Conservation (phyloP, 2,888 invertebrate species). For the Temnothorax unifasciatus region DNA sequence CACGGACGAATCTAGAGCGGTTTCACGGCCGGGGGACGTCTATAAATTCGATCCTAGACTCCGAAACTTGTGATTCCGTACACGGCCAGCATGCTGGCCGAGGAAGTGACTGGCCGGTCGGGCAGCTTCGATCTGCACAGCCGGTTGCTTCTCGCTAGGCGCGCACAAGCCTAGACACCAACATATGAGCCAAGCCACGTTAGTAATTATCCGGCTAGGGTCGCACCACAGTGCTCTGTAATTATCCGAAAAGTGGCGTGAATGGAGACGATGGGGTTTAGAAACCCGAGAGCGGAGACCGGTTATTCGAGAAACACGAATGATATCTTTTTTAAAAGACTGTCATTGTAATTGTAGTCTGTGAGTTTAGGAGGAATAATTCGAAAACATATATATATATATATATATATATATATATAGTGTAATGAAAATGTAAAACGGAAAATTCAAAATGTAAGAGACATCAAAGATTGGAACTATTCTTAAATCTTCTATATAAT, state of each 20-base stretch:
- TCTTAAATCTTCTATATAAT: neutral
- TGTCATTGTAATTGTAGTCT: slow-evolving; percentile 4
- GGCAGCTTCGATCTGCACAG: slow-evolving; percentile 54
- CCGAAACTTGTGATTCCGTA: slow-evolving; percentile 68
- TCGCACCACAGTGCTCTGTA: slow-evolving; percentile 16
- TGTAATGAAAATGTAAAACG: neutral
- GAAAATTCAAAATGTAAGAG: neutral
- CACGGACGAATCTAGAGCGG: slow-evolving; percentile 15
- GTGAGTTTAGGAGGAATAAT: neutral
- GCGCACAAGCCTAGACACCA: slow-evolving; percentile 46
- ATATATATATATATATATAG: neutral
- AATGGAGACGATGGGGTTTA: slow-evolving; percentile 28
- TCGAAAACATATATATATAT: neutral
- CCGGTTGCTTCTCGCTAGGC: slow-evolving; percentile 61
- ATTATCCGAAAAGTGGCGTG: slow-evolving; percentile 52
- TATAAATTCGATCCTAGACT: slow-evolving; percentile 74
- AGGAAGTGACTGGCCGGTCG: slow-evolving; percentile 60
- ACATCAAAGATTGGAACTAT: no score
- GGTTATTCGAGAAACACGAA: neutral
- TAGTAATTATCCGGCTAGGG: slow-evolving; percentile 33
- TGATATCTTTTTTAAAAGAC: neutral
- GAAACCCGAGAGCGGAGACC: slow-evolving; percentile 8
- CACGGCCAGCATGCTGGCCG: slow-evolving; percentile 57
- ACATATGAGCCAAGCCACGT: neutral
- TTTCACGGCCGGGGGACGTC: slow-evolving; percentile 38